Evolutionary conservation across 2,797 vertebrate genomes (phyloP).

Genomic region (Bradypodion pumilum): DNA sequence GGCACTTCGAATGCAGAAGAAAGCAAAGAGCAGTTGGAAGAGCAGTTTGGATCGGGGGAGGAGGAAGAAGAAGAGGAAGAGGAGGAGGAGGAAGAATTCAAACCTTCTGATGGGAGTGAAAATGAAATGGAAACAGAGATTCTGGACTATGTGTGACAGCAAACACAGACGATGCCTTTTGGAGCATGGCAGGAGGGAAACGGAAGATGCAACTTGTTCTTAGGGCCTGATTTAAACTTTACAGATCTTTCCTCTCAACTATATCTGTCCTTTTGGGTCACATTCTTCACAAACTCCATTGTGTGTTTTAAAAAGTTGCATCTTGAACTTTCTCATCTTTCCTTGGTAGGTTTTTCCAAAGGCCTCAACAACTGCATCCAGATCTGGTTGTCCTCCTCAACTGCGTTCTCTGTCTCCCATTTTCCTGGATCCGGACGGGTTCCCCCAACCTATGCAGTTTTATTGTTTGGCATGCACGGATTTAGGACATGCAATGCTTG

Average conservation of each 20-base stretch:
- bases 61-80: conserved; percentile 84
- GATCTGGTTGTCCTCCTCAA: too few species aligned
- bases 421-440: too few species aligned
- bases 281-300: neutral
- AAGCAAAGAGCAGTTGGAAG: conserved; percentile 65
- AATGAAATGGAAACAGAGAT: conserved; percentile 99
- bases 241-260: neutral
- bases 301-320: too few species aligned
- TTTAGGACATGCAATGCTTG: too few species aligned
- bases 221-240: too few species aligned
- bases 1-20: conserved; percentile 65
- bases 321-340: too few species aligned
- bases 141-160: conserved; percentile 88
- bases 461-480: too few species aligned
- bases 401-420: too few species aligned
- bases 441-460: too few species aligned
- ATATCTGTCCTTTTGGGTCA: too few species aligned
- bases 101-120: conserved; percentile 91
- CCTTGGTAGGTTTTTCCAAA: too few species aligned
- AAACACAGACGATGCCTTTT: neutral
- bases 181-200: neutral
- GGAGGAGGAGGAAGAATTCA: conserved; percentile 91
- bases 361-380: too few species aligned
- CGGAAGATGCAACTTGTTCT: neutral
- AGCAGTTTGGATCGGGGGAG: conserved; percentile 74